Base-by-base conservation (phyloP, 1,140 invertebrate species). In the Doryteuthis pealeii region DNA sequence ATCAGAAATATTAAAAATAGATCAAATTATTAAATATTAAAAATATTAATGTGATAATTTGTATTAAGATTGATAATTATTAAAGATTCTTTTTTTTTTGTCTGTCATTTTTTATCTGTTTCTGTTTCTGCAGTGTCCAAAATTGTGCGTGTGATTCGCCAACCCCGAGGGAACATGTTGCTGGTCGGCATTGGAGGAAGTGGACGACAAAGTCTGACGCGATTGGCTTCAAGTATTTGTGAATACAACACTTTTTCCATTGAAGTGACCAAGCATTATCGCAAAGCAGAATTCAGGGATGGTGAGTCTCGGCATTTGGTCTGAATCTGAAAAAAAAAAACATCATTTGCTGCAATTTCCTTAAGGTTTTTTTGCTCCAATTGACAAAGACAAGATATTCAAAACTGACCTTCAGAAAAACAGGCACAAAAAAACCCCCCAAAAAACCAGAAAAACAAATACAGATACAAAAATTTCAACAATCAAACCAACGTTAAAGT, bases 141-240 rank as follows among this genome's bases (percentile, higher is more conserved):
- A 76, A 94, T 94, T 72, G 91, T 93, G 15, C 89, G 94, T 71
- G 93, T 95, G 22, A 92, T 96, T 62, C 93, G 93, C 2, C 93
- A 95, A 86, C 93, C 92, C 0, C 89, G 92, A 35, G 94, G 95
- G 5, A 92, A 96, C 87, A 91, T 94, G 90, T 88, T 96, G 3
- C 90, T 95, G 68, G 91, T 96, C 67, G 94, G 94, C 49, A 93
- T 95, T 76, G 93, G 92, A 90, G 88, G 88, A 58, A 87, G 84
- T 79, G 89, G 89, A 15, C 77, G 88, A 31, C 84, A 87, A 77
- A 87, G 83, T 76, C 78, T 89, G 74, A 84, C 86, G 10, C 78
- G 85, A 58, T 75, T 90, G 32, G 82, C 87, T 0, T 77, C 88
- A 10, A 82, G 81, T 72, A 92, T 96, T 74, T 93, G 92, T 86